Evolutionary conservation across 2,113 vertebrate species (phyloP), one percentile per base, ranked within the genome.

Genomic region (Halichoeres trimaculatus): DNA sequence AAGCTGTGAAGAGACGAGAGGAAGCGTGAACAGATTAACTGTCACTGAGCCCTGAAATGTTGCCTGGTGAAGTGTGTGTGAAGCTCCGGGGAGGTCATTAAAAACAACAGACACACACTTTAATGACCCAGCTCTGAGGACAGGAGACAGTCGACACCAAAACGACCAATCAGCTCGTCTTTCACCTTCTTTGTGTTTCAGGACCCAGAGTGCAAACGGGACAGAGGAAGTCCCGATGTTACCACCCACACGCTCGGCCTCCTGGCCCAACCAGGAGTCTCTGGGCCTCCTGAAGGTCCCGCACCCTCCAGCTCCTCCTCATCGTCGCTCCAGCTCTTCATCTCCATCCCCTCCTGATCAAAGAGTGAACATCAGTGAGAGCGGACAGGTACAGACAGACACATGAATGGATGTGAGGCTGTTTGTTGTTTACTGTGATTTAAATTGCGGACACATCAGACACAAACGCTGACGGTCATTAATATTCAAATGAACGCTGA

Each of bases 231-330:
- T 63, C 20, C 56, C 2, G 13, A 6, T 26, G 14, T 14, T 63
- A 3, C 64, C 70, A 10, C 20, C 81, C 24, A 13, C 22, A 5
- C 88, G 87, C 30, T 91, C 90, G 0, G 78, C 87, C 10, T 91
- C 91, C 45, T 91, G 90, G 54, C 90, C 90, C 0, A 55, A 90
- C 75, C 40, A 69, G 0, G 84, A 90, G 52, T 72, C 76, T 10
- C 63, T 90, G 51, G 74, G 83, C 20, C 80, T 86, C 20, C 3
- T 3, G 8, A 76, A 41, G 23, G 36, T 72, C n/a, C 70, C 72
- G 0, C 74, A 64, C 1, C 69, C 81, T n/a, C 82, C 80, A 16
- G 8, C 19, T 14, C 53, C n/a, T 5, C 67, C 56, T n/a, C 64
- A 55, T 61, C 58, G 76, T 11, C 3, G 10, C 45, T 48, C 45